A percentile compares a stretch with the other conserved stretches of the same genome.
These are phyloP conservation scores for Acrocera orbiculus DNA, from an alignment of 2,888 invertebrate species.

Conservation along the genomic window DNA sequence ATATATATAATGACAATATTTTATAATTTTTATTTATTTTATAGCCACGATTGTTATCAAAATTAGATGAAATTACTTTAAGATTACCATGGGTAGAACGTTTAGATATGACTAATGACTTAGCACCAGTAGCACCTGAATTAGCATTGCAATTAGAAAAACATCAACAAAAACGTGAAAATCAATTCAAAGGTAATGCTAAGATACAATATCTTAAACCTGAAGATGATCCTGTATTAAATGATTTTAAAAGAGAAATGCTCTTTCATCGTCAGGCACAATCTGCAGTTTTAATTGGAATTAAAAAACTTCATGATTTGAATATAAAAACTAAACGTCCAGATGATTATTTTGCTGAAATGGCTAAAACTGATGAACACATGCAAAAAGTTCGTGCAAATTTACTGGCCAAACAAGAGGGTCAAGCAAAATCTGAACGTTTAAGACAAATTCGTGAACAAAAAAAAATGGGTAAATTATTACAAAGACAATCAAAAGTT, in stretches of 20 bases:
- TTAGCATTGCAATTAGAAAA: constrained; percentile 58
- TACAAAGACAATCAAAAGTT: constrained; percentile 65
- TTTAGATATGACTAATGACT: constrained; percentile 56
- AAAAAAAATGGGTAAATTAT: constrained; percentile 81
- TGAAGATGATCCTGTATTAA: constrained; percentile 58
- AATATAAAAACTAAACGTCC: constrained; percentile 69
- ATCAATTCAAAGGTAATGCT: constrained; percentile 46
- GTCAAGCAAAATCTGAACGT: constrained; percentile 75
- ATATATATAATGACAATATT: background rate
- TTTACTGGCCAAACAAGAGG: constrained; percentile 65
- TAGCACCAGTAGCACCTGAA: constrained; percentile 73
- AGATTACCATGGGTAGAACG: constrained; percentile 73
- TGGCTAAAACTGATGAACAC: constrained; percentile 93
- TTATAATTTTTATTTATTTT: constrained; percentile 6
- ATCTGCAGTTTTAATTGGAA: constrained; percentile 62
- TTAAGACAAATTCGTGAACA: constrained; percentile 77
- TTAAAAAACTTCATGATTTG: constrained; percentile 57
- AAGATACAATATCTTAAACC: constrained; percentile 46
- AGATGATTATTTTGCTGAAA: constrained; percentile 95
- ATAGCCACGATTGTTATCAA: constrained; percentile 40
- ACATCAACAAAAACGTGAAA: constrained; percentile 51
- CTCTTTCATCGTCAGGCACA: constrained; percentile 76
- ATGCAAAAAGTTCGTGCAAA: constrained; percentile 89
- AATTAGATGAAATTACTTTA: constrained; percentile 50
- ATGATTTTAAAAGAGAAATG: constrained; percentile 87